phyloP scores from a whole-genome alignment of 2,888 invertebrate genomes.

The Ariolimax columbianus region DNA sequence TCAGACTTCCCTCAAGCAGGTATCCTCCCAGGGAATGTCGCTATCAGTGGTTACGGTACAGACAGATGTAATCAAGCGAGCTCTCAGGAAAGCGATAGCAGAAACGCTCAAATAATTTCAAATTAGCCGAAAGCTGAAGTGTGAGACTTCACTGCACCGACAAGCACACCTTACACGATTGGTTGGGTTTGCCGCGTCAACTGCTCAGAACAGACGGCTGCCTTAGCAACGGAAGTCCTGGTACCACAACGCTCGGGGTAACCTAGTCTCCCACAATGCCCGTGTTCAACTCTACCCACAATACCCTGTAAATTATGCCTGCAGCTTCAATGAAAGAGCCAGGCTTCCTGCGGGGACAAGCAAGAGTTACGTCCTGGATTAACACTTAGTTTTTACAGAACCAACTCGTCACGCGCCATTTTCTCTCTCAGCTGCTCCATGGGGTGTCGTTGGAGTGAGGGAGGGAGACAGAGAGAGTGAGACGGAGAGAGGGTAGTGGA shows the following conservation, averaged over 20 bases:
- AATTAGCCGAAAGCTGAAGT: conserved; percentile 10
- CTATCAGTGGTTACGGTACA: background rate
- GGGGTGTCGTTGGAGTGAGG: background rate
- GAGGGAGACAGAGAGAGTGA: background rate
- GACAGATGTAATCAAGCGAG: conserved; percentile 18
- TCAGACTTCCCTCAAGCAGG: background rate
- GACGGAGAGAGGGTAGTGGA: background rate
- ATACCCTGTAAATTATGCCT: conserved; percentile 11
- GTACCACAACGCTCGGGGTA: too few species aligned
- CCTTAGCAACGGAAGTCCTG: background rate
- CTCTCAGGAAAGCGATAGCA: background rate
- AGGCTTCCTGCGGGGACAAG: conserved; percentile 11
- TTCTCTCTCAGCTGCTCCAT: background rate
- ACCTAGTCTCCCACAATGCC: background rate
- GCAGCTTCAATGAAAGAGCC: background rate
- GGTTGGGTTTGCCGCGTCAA: conserved; percentile 5
- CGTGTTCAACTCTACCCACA: background rate
- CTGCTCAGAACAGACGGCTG: conserved; percentile 2
- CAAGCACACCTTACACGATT: background rate
- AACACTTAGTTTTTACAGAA: conserved; percentile 11
- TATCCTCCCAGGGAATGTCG: background rate
- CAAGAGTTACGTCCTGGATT: background rate
- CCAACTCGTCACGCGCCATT: conserved; percentile 17
- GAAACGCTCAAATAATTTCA: background rate
- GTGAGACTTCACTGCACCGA: background rate